Percentiles rank a stretch among this genome's conserved stretches.
Conservation (phyloP, 2,113 vertebrate species). For the Aphyosemion australe region DNA sequence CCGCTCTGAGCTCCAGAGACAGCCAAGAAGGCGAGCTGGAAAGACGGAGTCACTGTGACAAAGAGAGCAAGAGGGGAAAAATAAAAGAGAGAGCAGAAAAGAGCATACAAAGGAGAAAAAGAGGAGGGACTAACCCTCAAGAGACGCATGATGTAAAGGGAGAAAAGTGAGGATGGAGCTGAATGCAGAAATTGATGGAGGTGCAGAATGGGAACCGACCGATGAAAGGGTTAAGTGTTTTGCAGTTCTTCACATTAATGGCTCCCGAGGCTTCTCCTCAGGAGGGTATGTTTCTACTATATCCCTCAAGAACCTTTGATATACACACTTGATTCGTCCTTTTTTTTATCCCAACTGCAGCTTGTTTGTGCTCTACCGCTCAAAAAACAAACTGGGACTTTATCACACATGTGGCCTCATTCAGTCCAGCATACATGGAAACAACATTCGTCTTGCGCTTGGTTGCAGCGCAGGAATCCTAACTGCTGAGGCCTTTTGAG, state of each 20-base stretch:
- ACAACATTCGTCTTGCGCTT: slow-evolving; percentile 53
- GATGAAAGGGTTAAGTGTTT: slow-evolving; percentile 71
- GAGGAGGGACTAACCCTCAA: slow-evolving; percentile 34
- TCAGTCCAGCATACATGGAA: slow-evolving; percentile 50
- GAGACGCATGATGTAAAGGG: slow-evolving; percentile 43
- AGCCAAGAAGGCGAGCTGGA: slow-evolving; percentile 32
- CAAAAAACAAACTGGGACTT: slow-evolving; percentile 58
- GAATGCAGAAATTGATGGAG: slow-evolving; percentile 48
- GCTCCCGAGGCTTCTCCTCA: slow-evolving; percentile 41
- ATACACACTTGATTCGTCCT: slow-evolving; percentile 26
- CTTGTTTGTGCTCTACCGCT: slow-evolving; percentile 57
- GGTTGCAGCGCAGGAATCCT: slow-evolving; percentile 23
- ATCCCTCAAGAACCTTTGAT: slow-evolving; percentile 22
- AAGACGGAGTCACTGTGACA: slow-evolving; percentile 47
- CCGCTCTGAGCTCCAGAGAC: slow-evolving; percentile 42
- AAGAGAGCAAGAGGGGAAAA: slow-evolving; percentile 39
- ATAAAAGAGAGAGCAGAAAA: slow-evolving; percentile 30
- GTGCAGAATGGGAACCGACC: slow-evolving; percentile 38
- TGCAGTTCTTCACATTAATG: slow-evolving; percentile 55
- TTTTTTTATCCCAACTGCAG: slow-evolving; percentile 13
- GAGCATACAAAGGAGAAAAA: slow-evolving; percentile 43
- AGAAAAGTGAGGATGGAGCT: slow-evolving; percentile 30
- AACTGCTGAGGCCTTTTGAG: slow-evolving; percentile 48
- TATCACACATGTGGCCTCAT: slow-evolving; percentile 62
- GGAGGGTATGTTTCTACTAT: slow-evolving; percentile 28